Conservation (phyloP, 2,113 vertebrate genomes). For the Arvicanthis niloticus region DNA sequence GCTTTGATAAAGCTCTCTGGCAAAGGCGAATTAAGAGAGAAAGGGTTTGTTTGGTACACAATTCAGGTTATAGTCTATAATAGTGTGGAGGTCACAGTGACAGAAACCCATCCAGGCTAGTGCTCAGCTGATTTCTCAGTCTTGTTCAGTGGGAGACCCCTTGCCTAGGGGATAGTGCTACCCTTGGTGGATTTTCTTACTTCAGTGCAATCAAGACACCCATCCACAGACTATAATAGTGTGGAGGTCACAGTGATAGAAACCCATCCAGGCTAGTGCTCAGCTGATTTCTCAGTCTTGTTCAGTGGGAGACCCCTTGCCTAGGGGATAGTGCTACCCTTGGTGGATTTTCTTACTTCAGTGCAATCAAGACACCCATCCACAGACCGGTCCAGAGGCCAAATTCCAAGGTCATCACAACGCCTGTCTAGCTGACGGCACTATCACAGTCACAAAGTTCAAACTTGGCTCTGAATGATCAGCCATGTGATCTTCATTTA, state of each 20-base stretch:
- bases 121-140: background rate
- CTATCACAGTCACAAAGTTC: background rate
- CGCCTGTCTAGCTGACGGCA: background rate
- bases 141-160: background rate
- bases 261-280: background rate
- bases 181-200: background rate
- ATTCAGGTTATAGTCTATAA: background rate
- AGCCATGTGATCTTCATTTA: background rate
- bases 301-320: background rate
- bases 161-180: background rate
- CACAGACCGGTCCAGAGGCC: background rate
- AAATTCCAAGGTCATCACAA: background rate
- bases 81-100: background rate
- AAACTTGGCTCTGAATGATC: background rate
- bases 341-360: background rate
- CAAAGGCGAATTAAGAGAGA: background rate
- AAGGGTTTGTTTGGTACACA: background rate
- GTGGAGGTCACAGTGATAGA: background rate
- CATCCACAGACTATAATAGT: background rate
- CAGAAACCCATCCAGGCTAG: background rate
- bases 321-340: background rate
- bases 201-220: background rate
- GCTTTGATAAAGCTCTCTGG: background rate
- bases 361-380: background rate
- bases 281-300: background rate